phyloP scores from a whole-genome alignment of 1,140 invertebrate species.

The Scaptomyza hsui region DNA sequence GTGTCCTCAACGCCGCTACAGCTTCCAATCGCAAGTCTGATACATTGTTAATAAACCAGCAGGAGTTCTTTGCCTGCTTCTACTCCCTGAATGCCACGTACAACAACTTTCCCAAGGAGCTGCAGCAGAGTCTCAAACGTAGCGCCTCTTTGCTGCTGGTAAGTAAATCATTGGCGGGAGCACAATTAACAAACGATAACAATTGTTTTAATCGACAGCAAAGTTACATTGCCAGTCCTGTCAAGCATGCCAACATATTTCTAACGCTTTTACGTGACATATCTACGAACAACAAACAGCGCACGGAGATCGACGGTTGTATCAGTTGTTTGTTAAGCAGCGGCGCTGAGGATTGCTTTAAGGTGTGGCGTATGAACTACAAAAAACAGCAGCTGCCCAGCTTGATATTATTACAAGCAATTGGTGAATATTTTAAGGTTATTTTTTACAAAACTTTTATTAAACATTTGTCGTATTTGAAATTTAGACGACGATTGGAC shows the following conservation, averaged over 20 bases:
- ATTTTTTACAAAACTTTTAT: neutral
- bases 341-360: constrained; percentile 84
- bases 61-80: constrained; percentile 83
- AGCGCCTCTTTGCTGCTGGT: constrained; percentile 71
- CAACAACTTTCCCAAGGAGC: constrained; percentile 74
- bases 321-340: constrained; percentile 84
- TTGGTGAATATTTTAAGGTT: constrained; percentile 42
- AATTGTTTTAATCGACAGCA: constrained; percentile 33
- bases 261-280: constrained; percentile 69
- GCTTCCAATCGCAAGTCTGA: constrained; percentile 57
- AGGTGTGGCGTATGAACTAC: constrained; percentile 85
- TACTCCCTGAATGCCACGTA: constrained; percentile 80
- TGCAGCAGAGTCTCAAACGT: constrained; percentile 84
- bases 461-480: neutral
- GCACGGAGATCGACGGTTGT: constrained; percentile 69
- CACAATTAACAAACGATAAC: constrained; percentile 7
- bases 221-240: constrained; percentile 64
- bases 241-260: constrained; percentile 73
- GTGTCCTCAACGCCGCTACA: constrained; percentile 84
- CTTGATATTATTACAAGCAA: constrained; percentile 59
- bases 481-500: constrained; percentile 57
- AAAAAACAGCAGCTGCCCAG: constrained; percentile 84
- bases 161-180: too few relatives aligned
- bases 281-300: constrained; percentile 14
- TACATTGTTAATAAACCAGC: constrained; percentile 60